Evolutionary conservation across 1,140 invertebrate species (phyloP).

Genomic region (Drosophila mauritiana): DNA sequence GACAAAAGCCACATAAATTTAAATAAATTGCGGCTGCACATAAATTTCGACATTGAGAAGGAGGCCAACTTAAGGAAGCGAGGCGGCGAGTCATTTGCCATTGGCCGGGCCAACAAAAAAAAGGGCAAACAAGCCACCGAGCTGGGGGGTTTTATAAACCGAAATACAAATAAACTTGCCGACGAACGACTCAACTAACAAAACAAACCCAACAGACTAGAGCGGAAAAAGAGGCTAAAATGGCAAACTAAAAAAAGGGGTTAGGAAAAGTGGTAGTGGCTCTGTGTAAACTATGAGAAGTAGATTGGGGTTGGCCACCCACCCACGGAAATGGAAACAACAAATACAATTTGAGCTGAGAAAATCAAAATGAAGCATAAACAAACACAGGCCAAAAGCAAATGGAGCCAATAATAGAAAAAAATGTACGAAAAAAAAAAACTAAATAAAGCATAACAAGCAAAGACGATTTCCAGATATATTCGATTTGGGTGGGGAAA

Average conservation of each 20-base stretch:
- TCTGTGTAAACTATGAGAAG: constrained; percentile 59
- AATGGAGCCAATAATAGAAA: constrained; percentile 79
- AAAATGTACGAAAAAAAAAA: constrained; percentile 17
- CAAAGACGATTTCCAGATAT: constrained; percentile 52
- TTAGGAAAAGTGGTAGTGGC: constrained; percentile 11
- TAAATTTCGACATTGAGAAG: constrained; percentile 71
- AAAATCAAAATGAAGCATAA: constrained; percentile 82
- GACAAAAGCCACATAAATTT: constrained; percentile 82
- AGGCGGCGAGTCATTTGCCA: constrained; percentile 38
- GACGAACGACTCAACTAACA: constrained; percentile 77
- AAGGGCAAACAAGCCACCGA: constrained; percentile 12
- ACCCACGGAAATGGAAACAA: constrained; percentile 78
- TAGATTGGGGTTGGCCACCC: constrained; percentile 22
- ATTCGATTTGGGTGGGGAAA: constrained; percentile 11
- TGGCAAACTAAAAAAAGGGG: constrained; percentile 49
- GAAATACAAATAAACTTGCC: constrained; percentile 75
- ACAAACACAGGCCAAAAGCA: constrained; percentile 70
- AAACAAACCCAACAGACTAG: constrained; percentile 55
- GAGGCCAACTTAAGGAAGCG: constrained; percentile 12
- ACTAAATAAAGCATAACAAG: constrained; percentile 34
- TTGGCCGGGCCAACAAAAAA: constrained; percentile 24
- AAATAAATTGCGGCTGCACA: constrained; percentile 78
- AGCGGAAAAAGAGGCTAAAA: constrained; percentile 52
- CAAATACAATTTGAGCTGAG: constrained; percentile 78
- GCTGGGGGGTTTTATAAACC: constrained; percentile 59